phyloP scores from a whole-genome alignment of 2,888 invertebrate species.

The Hypsopygia costalis region DNA sequence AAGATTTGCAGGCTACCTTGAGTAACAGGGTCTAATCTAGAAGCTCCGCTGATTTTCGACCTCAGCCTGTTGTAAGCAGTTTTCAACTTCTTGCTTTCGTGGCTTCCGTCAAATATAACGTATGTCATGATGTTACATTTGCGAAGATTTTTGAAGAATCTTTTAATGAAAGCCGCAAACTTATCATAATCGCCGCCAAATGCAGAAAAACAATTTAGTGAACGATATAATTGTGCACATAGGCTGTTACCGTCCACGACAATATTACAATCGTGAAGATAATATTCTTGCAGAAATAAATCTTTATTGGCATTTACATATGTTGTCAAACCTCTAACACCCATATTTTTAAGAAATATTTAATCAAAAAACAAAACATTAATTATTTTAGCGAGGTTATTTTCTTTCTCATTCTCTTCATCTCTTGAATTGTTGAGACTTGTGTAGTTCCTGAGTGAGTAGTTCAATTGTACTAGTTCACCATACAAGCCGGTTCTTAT shows the following conservation, averaged over 20 bases:
- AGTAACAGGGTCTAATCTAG: constrained; percentile 76
- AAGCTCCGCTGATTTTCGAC: constrained; percentile 81
- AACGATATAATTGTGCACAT: constrained; percentile 84
- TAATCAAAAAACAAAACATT: too few relatives aligned
- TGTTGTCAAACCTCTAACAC: constrained; percentile 91
- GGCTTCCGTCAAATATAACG: constrained; percentile 91
- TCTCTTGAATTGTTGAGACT: too few relatives aligned
- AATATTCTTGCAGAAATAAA: constrained; percentile 81
- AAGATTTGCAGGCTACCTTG: constrained; percentile 82
- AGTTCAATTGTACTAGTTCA: too few relatives aligned
- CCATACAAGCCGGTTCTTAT: too few relatives aligned
- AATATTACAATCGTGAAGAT: constrained; percentile 84
- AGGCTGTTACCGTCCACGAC: constrained; percentile 92
- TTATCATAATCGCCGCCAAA: constrained; percentile 94
- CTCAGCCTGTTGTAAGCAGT: constrained; percentile 82
- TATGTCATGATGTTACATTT: constrained; percentile 86
- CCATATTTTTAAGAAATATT: constrained; percentile 82
- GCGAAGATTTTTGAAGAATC: constrained; percentile 85
- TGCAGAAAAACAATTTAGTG: constrained; percentile 82
- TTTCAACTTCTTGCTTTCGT: constrained; percentile 85
- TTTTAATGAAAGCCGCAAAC: constrained; percentile 82
- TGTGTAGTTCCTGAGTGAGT: too few relatives aligned
- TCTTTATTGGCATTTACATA: constrained; percentile 85
- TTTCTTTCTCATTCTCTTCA: too few relatives aligned
- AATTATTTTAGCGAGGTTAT: too few relatives aligned